These are phyloP conservation scores for Ostrea denselamellosa DNA, from an alignment of 1,140 invertebrate genomes.

Conservation along the genomic window DNA sequence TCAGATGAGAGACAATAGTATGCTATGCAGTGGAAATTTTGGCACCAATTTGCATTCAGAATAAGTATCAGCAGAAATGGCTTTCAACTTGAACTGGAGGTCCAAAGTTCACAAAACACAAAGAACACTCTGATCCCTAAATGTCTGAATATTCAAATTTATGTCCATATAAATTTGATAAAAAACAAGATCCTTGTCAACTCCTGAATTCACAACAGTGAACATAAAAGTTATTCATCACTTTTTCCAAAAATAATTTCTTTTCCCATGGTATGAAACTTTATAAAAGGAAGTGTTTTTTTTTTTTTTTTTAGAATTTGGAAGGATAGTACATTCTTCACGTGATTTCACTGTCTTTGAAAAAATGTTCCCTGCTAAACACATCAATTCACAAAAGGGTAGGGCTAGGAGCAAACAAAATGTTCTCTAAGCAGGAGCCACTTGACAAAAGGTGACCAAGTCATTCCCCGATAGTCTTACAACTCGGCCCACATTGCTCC, in stretches of 20 bases:
- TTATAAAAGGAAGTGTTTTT: not conserved
- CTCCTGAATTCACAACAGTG: not conserved
- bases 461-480: not conserved
- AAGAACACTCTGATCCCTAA: not conserved
- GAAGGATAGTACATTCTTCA: not conserved
- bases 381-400: conserved; percentile 25
- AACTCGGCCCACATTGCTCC: not conserved
- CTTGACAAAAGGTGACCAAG: conserved; percentile 19
- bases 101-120: not conserved
- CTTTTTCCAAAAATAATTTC: not conserved
- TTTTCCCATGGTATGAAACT: not conserved
- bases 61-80: not conserved
- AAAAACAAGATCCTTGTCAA: not conserved
- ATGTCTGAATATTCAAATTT: conserved; percentile 28
- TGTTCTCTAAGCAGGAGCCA: not conserved
- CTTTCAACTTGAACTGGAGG: not conserved
- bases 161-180: not conserved
- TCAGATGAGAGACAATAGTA: too few species aligned
- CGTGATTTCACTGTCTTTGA: not conserved
- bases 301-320: conserved; percentile 1
- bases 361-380: not conserved
- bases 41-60: not conserved
- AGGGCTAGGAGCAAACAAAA: not conserved
- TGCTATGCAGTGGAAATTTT: too few species aligned
- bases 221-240: not conserved